Evolutionary conservation across 2,888 invertebrate species (phyloP), one percentile per base, ranked within the genome.

Genomic region (Parnassius glacialis): DNA sequence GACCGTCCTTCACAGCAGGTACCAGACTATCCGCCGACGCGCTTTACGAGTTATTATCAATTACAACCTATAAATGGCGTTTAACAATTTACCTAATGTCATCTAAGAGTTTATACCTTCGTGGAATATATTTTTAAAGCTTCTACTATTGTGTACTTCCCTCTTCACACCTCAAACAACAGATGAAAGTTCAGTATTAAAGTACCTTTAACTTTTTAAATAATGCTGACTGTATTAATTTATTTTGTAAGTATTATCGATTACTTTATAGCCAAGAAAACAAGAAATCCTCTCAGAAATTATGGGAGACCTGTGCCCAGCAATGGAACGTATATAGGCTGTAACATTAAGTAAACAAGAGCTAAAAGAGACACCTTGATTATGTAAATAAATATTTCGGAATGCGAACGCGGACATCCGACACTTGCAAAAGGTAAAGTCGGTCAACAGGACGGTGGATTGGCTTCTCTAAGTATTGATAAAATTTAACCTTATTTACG

Each of bases 371-470:
- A 67, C 68, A 68, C 69, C 71, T 74, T 69, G 65, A 70, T 69
- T 74, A 61, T 69, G n/a, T 47, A 25, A 25, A 20, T 54, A 5
- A 10, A 12, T 44, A 52, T 41, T 55, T 41, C 12, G 45, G 44
- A 56, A 56, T 56, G 51, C 61, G 55, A 47, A 75, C 65, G 68
- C 71, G 72, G 75, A 74, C 67, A 72, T 74, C 72, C 73, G 74
- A 68, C 70, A 72, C 69, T 68, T 68, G 58, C 62, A 70, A 71
- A 71, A 74, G 73, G 72, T 70, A 71, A 70, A 71, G 71, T 72
- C 52, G 57, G 20, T 13, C 57, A 52, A 50, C 61, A 45, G 42
- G 48, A 57, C 48, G 11, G 13, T n/a, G 5, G 25, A 53, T 13
- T 62, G 52, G 52, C 53, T 52, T 62, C 57, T 57, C 20, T 16